Base-by-base conservation (phyloP, 2,113 vertebrate species). In the Mastomys natalensis region DNA sequence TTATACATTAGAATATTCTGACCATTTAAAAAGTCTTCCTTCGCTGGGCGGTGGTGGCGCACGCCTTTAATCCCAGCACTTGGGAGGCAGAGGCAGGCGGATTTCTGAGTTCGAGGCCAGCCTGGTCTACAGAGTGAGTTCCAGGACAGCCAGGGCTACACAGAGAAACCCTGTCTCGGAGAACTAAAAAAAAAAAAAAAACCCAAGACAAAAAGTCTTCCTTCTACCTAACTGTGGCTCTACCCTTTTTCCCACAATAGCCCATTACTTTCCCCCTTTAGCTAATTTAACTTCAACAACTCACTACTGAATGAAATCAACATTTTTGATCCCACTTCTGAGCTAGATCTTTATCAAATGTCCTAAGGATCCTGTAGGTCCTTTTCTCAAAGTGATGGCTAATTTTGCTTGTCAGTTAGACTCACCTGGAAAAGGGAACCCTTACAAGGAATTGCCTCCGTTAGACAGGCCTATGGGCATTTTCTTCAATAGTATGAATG, bases 341-440 rank as follows among this genome's bases (percentile, higher is more conserved):
- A 89, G 8, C 29, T 9, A 82, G 43, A 43, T 74, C 86, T 77
- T 95, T 97, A 93, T 91, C 96, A 95, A 93, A 95, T 86, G 72
- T 55, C 94, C 11, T 87, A 78, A 92, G 96, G 92, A 97, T 19
- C n/a, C 64, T 94, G 88, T 93, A 68, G 45, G 86, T 95, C 58
- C 94, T 97, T 96, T 77, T 93, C 53, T 96, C 22, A 60, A 60
- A 43, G 24, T 26, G 55, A 60, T 62, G 55, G n/a, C 55, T 60
- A 62, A 55, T 40, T 13, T 84, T 43, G 55, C 7, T 5, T 26
- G n/a, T 40, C 55, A 40, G 8, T 60, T 84, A 40, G n/a, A 60
- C 13, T 62, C 22, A 43, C 55, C 55, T 43, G n/a, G n/a, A 8
- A 60, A 40, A n/a, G 22, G 37, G 55, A 60, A 62, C n/a, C 3